Evolutionary conservation across 2,797 vertebrate species (phyloP).

Genomic region (Strix occidentalis): DNA sequence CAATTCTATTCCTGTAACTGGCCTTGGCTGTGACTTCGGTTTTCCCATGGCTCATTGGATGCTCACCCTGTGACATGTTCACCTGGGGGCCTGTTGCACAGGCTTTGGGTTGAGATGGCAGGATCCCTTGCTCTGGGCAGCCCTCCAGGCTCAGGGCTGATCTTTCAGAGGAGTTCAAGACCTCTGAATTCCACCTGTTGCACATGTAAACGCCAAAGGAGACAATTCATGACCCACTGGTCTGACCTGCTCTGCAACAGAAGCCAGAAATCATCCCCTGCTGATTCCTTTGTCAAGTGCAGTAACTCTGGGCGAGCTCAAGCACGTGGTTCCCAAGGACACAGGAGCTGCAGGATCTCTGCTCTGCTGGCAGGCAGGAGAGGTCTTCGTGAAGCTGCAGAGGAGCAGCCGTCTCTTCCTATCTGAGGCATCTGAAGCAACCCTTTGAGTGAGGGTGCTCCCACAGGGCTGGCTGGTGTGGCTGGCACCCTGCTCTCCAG

Average conservation of each 20-base stretch:
- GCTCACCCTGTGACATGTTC: background rate
- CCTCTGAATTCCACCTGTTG: background rate
- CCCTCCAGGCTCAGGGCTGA: background rate
- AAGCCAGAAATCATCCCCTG: background rate
- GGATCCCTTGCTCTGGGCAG: background rate
- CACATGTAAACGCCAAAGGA: background rate
- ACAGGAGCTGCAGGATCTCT: background rate
- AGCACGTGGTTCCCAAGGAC: background rate
- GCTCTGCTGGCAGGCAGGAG: background rate
- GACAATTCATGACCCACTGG: background rate
- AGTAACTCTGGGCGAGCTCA: fast-evolving
- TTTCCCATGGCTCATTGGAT: background rate
- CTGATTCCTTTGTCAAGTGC: background rate
- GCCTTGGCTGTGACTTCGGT: background rate
- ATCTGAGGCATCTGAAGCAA: background rate
- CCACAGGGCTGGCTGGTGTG: background rate
- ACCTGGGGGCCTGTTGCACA: background rate
- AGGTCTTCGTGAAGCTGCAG: background rate
- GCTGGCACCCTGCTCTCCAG: background rate
- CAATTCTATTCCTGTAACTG: slow-evolving; percentile 23
- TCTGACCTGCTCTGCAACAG: background rate
- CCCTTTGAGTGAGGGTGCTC: background rate
- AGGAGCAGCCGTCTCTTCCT: background rate
- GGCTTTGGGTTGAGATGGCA: background rate
- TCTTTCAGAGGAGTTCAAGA: background rate